phyloP scores from a whole-genome alignment of 2,888 invertebrate genomes.

The Anaspis maculata region DNA sequence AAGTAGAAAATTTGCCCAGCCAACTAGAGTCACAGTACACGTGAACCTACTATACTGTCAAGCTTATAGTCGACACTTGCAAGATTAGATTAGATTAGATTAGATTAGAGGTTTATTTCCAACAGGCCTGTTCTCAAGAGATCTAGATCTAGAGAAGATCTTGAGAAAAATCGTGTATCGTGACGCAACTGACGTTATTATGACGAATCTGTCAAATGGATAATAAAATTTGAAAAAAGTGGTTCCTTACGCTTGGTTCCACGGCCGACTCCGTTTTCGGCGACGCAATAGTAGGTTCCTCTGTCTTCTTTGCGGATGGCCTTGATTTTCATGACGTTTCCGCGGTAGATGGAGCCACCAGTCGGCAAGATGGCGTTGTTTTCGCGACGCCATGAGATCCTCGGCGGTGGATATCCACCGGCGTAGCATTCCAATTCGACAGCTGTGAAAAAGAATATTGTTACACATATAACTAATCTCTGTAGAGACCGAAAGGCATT shows the following conservation, averaged over 20 bases:
- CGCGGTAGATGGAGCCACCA: constrained; percentile 78
- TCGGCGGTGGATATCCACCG: constrained; percentile 75
- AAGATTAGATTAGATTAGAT: too few relatives aligned
- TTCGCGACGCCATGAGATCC: constrained; percentile 85
- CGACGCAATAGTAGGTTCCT: constrained; percentile 90
- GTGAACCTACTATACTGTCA: too few relatives aligned
- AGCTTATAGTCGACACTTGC: too few relatives aligned
- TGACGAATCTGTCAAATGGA: not conserved
- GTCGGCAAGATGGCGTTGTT: constrained; percentile 89
- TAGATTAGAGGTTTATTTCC: too few relatives aligned
- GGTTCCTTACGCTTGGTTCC: constrained; percentile 59
- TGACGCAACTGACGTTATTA: too few relatives aligned
- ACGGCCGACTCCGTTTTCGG: constrained; percentile 81
- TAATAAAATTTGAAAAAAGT: too few relatives aligned
- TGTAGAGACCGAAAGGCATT: not conserved
- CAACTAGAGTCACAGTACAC: too few relatives aligned
- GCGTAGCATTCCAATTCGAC: constrained; percentile 84
- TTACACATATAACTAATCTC: constrained; percentile 1
- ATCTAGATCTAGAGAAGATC: too few relatives aligned
- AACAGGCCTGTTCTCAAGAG: too few relatives aligned
- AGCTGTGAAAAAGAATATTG: constrained; percentile 34
- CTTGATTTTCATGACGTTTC: constrained; percentile 70
- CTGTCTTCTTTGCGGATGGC: constrained; percentile 79
- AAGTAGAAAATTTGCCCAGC: too few relatives aligned
- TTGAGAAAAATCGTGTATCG: too few relatives aligned